phyloP scores from a whole-genome alignment of 2,888 invertebrate species.

The Lapara coniferarum region DNA sequence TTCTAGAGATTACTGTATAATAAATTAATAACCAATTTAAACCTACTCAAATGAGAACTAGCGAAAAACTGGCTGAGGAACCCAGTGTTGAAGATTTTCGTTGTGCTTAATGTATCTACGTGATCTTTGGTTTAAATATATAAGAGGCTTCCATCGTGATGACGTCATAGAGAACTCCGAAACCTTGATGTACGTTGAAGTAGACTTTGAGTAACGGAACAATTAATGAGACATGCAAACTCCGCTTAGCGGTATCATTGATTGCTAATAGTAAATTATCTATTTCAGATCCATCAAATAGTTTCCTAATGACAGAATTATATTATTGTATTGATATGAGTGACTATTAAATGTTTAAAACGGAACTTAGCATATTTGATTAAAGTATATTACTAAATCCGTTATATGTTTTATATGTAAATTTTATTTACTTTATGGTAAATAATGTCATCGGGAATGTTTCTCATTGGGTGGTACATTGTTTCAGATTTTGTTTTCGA shows the following conservation, averaged over 20 bases:
- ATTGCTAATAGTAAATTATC: conserved; percentile 16
- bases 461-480: no score
- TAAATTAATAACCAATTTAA: no score
- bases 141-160: background rate
- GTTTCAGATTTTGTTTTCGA: no score
- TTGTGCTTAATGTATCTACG: background rate
- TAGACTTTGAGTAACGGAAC: conserved; percentile 1
- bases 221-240: background rate
- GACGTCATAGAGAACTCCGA: background rate
- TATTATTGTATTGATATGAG: conserved; percentile 16
- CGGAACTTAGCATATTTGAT: conserved; percentile 13
- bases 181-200: background rate
- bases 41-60: no score
- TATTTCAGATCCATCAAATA: background rate
- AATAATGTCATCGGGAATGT: background rate
- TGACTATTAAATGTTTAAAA: conserved; percentile 7
- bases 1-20: no score
- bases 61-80: no score
- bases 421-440: background rate
- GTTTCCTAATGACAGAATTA: conserved; percentile 17
- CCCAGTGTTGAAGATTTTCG: no score
- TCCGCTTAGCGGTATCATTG: conserved; percentile 13
- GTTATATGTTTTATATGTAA: background rate
- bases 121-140: background rate
- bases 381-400: background rate